Base-by-base conservation (phyloP, 2,888 invertebrate species). In the Ornithoptera alexandrae region DNA sequence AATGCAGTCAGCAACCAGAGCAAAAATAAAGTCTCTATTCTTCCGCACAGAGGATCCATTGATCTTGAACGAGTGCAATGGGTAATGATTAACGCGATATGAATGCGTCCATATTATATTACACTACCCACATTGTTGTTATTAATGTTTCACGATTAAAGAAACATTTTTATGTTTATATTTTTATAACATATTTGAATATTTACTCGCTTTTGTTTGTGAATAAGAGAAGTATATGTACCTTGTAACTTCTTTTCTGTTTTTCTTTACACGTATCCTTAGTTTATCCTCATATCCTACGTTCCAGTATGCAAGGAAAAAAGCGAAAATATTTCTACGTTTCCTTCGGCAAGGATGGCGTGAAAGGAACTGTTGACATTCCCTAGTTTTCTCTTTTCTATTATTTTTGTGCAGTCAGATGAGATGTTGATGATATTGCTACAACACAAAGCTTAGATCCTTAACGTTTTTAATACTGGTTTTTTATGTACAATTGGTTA, bases 31-130 rank as follows among this genome's bases (percentile, higher is more conserved):
- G 71, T 77, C 78, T 77, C 75, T 79, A 80, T 83, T 80, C 77
- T 79, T 77, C 74, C 72, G 73, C 70, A 87, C 79, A 87, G 84
- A 83, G 82, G 77, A 78, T 79, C 77, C 83, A 83, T 90, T 90
- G 85, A 89, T 84, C 82, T 81, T 75, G 77, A 84, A 85, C 81
- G 84, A 85, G 79, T 80, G 82, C 82, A 86, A 80, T 84, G 81
- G 81, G 77, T 77, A 84, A 78, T 88, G 86, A 88, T 88, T 88
- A 83, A 88, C 87, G 80, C 72, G 72, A 75, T 73, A 72, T 83
- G 80, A 84, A 84, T 83, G 72, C 69, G 24, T 61, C 66, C 74
- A 67, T 22, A 22, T 76, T 77, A 70, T 76, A 67, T 67, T 42
- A 62, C 22, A 62, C 8, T 50, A 42, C 24, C 5, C 56, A 57